Evolutionary conservation across 1,140 invertebrate species (phyloP).

Genomic region (Pseudoatta argentina): DNA sequence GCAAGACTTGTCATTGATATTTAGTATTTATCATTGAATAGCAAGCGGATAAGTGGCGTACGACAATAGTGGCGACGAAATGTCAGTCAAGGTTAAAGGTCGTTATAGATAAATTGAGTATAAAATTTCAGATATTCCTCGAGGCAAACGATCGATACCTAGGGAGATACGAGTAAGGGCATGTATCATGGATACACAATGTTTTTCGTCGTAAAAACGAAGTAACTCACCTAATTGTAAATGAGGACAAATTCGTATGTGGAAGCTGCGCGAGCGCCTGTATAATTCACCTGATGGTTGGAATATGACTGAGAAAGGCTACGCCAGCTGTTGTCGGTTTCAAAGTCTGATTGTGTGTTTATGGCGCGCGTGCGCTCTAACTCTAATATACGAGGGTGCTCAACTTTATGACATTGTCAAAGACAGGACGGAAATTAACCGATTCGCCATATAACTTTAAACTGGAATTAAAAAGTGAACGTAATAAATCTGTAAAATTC

Average conservation of each 20-base stretch:
- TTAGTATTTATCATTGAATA: not conserved
- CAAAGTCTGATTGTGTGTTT: slow-evolving; percentile 67
- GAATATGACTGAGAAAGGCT: slow-evolving; percentile 71
- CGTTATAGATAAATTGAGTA: slow-evolving; percentile 32
- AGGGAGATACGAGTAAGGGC: not conserved
- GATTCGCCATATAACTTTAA: not conserved
- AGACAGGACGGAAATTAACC: not conserved
- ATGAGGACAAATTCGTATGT: slow-evolving; percentile 13
- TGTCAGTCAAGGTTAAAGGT: slow-evolving; percentile 80
- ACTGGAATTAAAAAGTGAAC: not conserved
- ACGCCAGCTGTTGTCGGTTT: slow-evolving; percentile 65
- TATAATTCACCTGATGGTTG: slow-evolving; percentile 54
- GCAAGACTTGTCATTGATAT: not conserved
- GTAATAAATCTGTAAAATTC: slow-evolving; percentile 3
- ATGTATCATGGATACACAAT: not conserved
- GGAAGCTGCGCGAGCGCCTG: not conserved
- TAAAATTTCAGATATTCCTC: slow-evolving; percentile 21
- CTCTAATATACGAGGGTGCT: slow-evolving; percentile 24
- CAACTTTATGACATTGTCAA: slow-evolving; percentile 32
- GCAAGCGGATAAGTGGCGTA: not conserved
- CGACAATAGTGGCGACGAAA: slow-evolving; percentile 55
- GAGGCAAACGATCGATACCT: not conserved
- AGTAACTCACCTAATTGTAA: slow-evolving; percentile 59
- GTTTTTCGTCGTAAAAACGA: not conserved
- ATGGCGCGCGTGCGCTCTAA: slow-evolving; percentile 58